Base-by-base conservation (phyloP, 2,888 invertebrate species). In the Serripes groenlandicus region DNA sequence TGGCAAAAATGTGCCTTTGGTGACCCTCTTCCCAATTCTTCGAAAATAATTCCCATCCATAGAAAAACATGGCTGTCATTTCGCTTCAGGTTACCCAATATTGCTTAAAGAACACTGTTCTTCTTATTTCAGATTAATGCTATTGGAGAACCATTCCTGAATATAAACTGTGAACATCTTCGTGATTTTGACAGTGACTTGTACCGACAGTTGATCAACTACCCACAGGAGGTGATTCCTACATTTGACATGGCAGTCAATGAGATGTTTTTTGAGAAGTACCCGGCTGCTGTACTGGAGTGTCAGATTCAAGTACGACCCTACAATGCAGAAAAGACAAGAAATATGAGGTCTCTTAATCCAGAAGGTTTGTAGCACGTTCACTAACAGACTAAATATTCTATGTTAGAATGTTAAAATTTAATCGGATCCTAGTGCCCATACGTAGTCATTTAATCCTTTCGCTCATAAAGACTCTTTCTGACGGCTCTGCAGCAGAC, bases 261-360 rank as follows among this genome's bases (percentile, higher is more conserved):
- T 95, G 99, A 99, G 95, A 96, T 99, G 96, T 99, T 98, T 95
- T 98, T 98, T 93, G 98, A 98, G 92, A 96, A 97, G 75, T 98
- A 97, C 95, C 98, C 99, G 0, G 97, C 97, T 0, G 97, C 97
- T 0, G 96, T 97, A 1, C 95, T 99, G 49, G 97, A 97, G 89
- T 99, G 99, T 94, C 99, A 99, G 95, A 98, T 99, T 88, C 99
- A 99, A 96, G 98, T 99, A 54, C 96, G 99, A 1, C 98, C 99
- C 0, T 99, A 96, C 95, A 99, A 99, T 95, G 98, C 98, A 0
- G 97, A 98, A 30, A 97, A 97, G 93, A 98, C 98, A 0, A 96
- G 97, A 74, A 97, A 98, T 93, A 99, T 99, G 99, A 96, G 99
- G 11, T 96, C 97, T 3, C 95, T 99, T 2, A 99, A 99, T 95